Evolutionary conservation across 2,113 vertebrate genomes (phyloP), one percentile per base, ranked within the genome.

Genomic region (Apodemus sylvaticus): DNA sequence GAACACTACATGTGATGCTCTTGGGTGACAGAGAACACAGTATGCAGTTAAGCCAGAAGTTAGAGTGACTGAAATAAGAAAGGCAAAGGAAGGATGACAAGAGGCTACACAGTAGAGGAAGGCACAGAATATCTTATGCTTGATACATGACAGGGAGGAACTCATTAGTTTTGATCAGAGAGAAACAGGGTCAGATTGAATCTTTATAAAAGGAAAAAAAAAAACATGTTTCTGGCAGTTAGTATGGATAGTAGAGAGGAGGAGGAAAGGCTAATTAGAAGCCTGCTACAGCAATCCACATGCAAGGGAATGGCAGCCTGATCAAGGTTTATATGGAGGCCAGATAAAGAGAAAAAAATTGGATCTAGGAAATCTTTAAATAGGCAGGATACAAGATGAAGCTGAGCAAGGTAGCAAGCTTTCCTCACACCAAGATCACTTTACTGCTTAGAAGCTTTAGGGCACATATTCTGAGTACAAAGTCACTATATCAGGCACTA

Each of bases 101-200:
- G 36, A 71, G 39, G 60, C 34, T 51, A 81, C 53, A 8, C 6
- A 48, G 4, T 62, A 64, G 9, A 92, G 36, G 6, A 26, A 94
- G 64, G 42, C 42, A 93, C 58, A 73, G 45, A 70, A 24, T 7
- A 60, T 39, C 13, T 39, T 60, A 29, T 42, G 55, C 22, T 83
- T 83, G 58, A 39, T 42, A 60, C 36, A 83, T 9, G 42, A 78
- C 17, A 24, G 78, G 90, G 1, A 66, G 31, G 34, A 93, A 73
- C 45, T 81, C 62, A 79, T 1, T 78, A 77, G 90, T 93, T 95
- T 96, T 89, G 68, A 95, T 29, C 53, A 90, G 39, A 71, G 45
- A 78, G n/a, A 91, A 78, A 91, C 45, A 45, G 77, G 76, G 48
- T 76, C 11, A 96, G 42, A 81, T 55, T 70, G 45, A 81, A 14